Conservation (phyloP, 2,888 invertebrate genomes). For the Patella caerulea region DNA sequence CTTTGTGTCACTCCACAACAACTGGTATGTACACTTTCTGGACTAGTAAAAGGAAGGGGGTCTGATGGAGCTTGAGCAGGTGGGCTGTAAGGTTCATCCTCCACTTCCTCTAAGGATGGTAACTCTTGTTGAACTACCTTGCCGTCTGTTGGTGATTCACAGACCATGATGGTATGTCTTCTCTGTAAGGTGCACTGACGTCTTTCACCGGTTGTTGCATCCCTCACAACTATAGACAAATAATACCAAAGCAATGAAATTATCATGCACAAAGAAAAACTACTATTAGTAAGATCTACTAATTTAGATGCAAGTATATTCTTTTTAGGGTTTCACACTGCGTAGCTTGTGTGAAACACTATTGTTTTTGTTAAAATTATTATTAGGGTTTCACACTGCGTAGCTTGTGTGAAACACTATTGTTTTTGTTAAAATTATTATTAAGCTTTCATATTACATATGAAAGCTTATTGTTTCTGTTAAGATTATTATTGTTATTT, state of each 20-base stretch:
- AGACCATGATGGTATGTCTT: constrained; percentile 64
- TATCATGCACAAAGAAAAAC: background rate
- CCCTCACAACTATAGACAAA: constrained; percentile 27
- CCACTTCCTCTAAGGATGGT: constrained; percentile 40
- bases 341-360: too few species aligned
- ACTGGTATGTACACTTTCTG: constrained; percentile 13
- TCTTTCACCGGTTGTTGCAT: constrained; percentile 18
- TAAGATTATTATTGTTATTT: too few species aligned
- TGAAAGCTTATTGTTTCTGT: too few species aligned
- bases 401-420: too few species aligned
- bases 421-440: too few species aligned
- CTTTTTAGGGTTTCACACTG: too few species aligned
- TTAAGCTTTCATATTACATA: too few species aligned
- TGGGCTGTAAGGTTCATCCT: constrained; percentile 28
- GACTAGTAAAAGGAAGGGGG: constrained; percentile 22
- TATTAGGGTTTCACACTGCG: too few species aligned
- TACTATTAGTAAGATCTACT: background rate
- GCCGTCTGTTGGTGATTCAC: constrained; percentile 56
- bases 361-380: too few species aligned
- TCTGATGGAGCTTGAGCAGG: constrained; percentile 23
- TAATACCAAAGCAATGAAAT: constrained; percentile 9
- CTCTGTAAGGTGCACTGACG: constrained; percentile 44
- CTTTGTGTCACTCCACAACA: constrained; percentile 13
- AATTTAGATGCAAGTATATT: too few species aligned
- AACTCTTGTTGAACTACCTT: constrained; percentile 37